phyloP scores from a whole-genome alignment of 1,140 invertebrate species.

The Polyergus mexicanus region DNA sequence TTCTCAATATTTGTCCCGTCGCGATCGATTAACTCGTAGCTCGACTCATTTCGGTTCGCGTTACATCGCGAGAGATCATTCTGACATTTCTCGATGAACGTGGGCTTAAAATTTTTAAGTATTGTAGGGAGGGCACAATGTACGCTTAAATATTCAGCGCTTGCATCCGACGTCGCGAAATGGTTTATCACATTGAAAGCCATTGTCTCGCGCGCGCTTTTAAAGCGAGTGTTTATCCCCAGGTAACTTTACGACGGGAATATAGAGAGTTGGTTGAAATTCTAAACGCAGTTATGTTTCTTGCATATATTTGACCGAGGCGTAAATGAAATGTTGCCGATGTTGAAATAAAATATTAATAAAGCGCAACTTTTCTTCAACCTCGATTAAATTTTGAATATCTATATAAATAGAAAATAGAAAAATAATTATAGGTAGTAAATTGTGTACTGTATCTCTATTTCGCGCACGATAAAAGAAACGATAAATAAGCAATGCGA shows the following conservation, averaged over 20 bases:
- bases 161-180: slow-evolving; percentile 25
- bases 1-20: slow-evolving; percentile 54
- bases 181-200: slow-evolving; percentile 1
- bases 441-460: neutral
- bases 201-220: slow-evolving; percentile 14
- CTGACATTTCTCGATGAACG: neutral
- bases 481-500: neutral
- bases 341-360: slow-evolving; percentile 22
- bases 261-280: neutral
- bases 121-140: slow-evolving; percentile 3
- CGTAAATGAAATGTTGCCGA: slow-evolving; percentile 40
- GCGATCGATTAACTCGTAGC: slow-evolving; percentile 47
- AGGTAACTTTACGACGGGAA: neutral
- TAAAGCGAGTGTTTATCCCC: slow-evolving; percentile 33
- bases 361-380: neutral
- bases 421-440: neutral
- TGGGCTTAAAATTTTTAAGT: slow-evolving; percentile 5
- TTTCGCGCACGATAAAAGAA: neutral
- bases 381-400: neutral
- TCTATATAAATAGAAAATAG: neutral
- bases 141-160: slow-evolving; percentile 47
- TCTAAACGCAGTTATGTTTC: neutral
- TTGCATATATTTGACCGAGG: neutral
- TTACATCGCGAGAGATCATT: slow-evolving; percentile 28
- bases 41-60: slow-evolving; percentile 37